These are phyloP conservation scores for Perognathus longimembris DNA, from an alignment of 2,113 vertebrate species.

Conservation along the genomic window DNA sequence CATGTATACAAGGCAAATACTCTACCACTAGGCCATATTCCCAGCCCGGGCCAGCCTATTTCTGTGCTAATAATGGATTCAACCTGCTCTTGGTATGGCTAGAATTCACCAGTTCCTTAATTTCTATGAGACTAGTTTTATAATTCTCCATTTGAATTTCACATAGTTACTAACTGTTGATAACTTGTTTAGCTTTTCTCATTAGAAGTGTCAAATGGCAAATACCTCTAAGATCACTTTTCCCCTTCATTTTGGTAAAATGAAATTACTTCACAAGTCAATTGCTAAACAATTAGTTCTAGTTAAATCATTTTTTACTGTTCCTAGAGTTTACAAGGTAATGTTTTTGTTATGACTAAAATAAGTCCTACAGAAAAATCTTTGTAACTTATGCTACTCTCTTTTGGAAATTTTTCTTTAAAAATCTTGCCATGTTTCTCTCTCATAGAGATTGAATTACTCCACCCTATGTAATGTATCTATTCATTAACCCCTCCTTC, in stretches of 20 bases:
- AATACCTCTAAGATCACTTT: conserved; percentile 57
- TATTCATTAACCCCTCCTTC: not conserved
- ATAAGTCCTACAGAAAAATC: conserved; percentile 66
- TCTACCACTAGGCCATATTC: no score
- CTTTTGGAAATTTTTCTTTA: conserved; percentile 58
- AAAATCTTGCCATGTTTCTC: conserved; percentile 63
- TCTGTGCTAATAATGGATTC: conserved; percentile 29
- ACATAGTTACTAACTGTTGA: conserved; percentile 30
- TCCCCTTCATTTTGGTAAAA: conserved; percentile 18
- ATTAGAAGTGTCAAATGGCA: conserved; percentile 50
- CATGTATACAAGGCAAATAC: no score
- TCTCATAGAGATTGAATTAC: conserved; percentile 63
- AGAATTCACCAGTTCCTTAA: conserved; percentile 48
- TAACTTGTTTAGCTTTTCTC: conserved; percentile 35
- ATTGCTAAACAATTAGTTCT: conserved; percentile 22
- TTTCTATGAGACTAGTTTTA: conserved; percentile 45
- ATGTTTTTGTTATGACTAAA: conserved; percentile 34
- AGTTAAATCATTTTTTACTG: conserved; percentile 72
- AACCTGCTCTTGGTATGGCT: not conserved
- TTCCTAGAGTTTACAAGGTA: conserved; percentile 19
- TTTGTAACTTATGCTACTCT: conserved; percentile 48
- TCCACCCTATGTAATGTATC: not conserved
- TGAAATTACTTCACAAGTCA: conserved; percentile 54
- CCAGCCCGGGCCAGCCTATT: conserved; percentile 3
- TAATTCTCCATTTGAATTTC: conserved; percentile 49